Conservation (phyloP, 2,113 vertebrate species). For the Cervus canadensis region DNA sequence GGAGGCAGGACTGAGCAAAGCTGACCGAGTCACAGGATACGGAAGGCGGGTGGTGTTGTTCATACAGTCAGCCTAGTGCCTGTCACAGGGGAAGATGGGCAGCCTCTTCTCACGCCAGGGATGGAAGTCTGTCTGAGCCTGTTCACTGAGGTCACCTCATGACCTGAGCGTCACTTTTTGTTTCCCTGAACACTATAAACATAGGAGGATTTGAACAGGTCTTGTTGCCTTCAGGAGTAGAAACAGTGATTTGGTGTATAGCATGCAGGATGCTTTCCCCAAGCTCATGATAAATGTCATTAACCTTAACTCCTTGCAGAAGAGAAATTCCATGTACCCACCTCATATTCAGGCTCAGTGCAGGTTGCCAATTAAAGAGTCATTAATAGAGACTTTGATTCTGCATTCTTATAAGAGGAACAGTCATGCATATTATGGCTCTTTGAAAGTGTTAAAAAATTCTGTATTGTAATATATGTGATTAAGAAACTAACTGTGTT, state of each 20-base stretch:
- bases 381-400: neutral
- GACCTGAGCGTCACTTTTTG: too few species aligned
- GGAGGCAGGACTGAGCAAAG: too few species aligned
- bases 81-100: neutral
- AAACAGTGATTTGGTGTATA: too few species aligned
- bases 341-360: too few species aligned
- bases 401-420: neutral
- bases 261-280: too few species aligned
- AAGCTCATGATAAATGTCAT: too few species aligned
- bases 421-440: neutral
- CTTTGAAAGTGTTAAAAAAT: neutral
- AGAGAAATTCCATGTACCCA: too few species aligned
- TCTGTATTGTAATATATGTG: accelerated
- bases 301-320: too few species aligned
- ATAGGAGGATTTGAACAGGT: too few species aligned
- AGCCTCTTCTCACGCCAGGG: accelerated
- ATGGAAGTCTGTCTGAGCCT: neutral
- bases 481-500: neutral
- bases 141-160: accelerated
- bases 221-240: too few species aligned
- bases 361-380: too few species aligned
- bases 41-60: accelerated
- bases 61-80: accelerated
- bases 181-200: too few species aligned
- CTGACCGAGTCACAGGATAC: neutral